Evolutionary conservation across 2,113 vertebrate species (phyloP), one percentile per base, ranked within the genome.

Genomic region (Cettia cetti): DNA sequence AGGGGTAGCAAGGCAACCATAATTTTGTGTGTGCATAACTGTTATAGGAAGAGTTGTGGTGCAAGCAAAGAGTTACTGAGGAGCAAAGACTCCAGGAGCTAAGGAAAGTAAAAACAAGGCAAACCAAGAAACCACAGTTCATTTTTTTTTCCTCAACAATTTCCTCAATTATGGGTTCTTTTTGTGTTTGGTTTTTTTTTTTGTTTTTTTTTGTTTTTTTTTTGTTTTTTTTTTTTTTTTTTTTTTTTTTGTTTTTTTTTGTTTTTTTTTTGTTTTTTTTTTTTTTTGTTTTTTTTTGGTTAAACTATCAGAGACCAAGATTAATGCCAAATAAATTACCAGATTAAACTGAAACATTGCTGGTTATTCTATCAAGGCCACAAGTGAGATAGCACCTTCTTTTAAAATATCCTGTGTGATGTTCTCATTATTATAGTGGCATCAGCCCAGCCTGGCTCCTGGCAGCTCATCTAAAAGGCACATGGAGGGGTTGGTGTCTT

Each of bases 401-500:
- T 86, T 39, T 37, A 44, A 80, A 76, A 54, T 6, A 72, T 5
- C 14, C 22, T 60, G 15, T 35, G 27, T 14, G 22, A 31, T 18
- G 7, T 37, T 68, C 56, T 37, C 19, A 14, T 50, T 64, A 35
- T 35, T 35, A 13, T 2, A 11, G 37, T 31, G 37, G 7, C 18
- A 21, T 24, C 47, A 85, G 42, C 56, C 33, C 37, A 35, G n/a
- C 9, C 54, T 2, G 1, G 68, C 31, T n/a, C 31, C 61, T 59
- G 44, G 39, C 22, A 45, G 35, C 15, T 37, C 49, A 40, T 13
- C 33, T 37, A 4, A 71, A 49, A 57, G 27, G 37, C 24, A 6
- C 13, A 3, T 13, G 27, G 4, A 2, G 2, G 4, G 3, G 3
- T 31, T 33, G 28, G 9, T 26, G 21, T 6, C 5, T 5, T 13